Percentiles rank a stretch among this genome's conserved stretches.
Conservation (phyloP, 2,113 vertebrate genomes). For the Marmota monax region DNA sequence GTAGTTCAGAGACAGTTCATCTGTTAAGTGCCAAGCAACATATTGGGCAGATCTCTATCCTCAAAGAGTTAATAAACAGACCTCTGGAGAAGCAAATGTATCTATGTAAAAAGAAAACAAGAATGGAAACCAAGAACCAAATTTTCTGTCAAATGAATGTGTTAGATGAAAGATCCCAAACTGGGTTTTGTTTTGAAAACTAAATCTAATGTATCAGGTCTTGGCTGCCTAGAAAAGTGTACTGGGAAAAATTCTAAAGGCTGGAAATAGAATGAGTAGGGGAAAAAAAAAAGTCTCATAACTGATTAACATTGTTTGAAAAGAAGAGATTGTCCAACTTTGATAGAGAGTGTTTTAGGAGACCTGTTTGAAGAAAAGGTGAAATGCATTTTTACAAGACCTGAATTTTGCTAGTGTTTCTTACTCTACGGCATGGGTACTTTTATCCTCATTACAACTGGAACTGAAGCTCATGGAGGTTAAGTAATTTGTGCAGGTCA, state of each 20-base stretch:
- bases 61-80: not conserved
- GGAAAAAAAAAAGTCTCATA: not conserved
- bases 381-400: not conserved
- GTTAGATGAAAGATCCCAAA: slow-evolving; percentile 36
- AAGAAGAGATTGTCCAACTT: slow-evolving; percentile 39
- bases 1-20: not conserved
- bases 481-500: not conserved
- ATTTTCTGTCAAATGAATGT: slow-evolving; percentile 35
- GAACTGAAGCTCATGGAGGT: slow-evolving; percentile 37
- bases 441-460: not conserved
- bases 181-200: slow-evolving; percentile 21
- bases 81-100: not conserved
- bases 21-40: not conserved
- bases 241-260: slow-evolving; percentile 44
- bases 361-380: not conserved
- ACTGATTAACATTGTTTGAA: not conserved
- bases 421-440: not conserved
- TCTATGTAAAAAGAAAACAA: not conserved
- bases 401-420: slow-evolving; percentile 6
- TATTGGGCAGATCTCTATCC: not conserved
- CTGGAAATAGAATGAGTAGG: slow-evolving; percentile 4
- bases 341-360: not conserved
- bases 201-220: slow-evolving; percentile 11
- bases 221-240: not conserved
- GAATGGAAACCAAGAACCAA: not conserved